Evolutionary conservation across 1,140 invertebrate species (phyloP), one percentile per base, ranked within the genome.

Genomic region (Pachyrhynchus sulphureomaculatus): DNA sequence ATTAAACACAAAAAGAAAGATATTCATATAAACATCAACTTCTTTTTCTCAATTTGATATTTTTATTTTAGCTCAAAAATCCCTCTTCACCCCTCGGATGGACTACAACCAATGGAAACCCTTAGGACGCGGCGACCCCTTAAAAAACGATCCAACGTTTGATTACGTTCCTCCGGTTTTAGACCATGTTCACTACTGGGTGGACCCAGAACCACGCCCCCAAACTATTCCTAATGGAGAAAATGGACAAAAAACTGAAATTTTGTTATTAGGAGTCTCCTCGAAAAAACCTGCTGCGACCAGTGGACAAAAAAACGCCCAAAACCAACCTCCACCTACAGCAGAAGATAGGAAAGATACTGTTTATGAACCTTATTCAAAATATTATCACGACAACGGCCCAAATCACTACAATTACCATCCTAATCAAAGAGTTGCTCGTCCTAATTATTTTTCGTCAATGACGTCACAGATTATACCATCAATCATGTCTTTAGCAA

Each of bases 71-170:
- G 56, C 20, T 39, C 57, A 64, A 41, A 68, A 56, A 37, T 69
- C 78, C 8, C 63, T 86, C 45, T 85, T 88, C 64, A 83, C 84
- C 0, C 86, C 86, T 0, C 77, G 84, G 17, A 87, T 88, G 83
- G 84, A 88, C 64, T 88, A 88, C 69, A 81, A 84, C 59, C 87
- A 90, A 73, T 91, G 89, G 89, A 88, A 86, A 55, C 89, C 89
- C 1, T 69, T 88, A 34, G 88, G 88, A 5, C 82, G 86, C 32
- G 88, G 88, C 1, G 88, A 90, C 74, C 88, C 88, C 0, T 69
- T 90, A 18, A 88, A 88, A 65, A 90, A 90, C 68, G 88, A 90
- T 73, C 88, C 89, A 1, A 91, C 88, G 2, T 91, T 87, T 68
- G 88, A 90, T 68, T 91, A 91, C 69, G 87, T 89, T 17, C 89